phyloP scores from a whole-genome alignment of 1,140 invertebrate species.

The Chionoecetes opilio region DNA sequence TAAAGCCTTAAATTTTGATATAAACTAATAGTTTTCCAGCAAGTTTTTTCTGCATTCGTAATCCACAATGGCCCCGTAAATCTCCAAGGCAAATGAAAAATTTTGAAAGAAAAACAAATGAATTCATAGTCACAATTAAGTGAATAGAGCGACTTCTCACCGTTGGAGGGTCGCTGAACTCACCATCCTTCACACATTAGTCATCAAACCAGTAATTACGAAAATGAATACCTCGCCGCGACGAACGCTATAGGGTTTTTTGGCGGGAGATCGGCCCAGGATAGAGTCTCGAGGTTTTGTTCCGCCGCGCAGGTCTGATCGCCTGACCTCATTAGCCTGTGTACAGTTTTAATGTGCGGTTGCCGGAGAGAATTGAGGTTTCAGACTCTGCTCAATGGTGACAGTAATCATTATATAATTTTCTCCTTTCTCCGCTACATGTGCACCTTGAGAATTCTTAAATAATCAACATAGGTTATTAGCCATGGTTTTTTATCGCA shows the following conservation, averaged over 20 bases:
- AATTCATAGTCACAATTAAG: not conserved
- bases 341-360: not conserved
- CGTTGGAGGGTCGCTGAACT: not conserved
- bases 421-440: not conserved
- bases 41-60: not conserved
- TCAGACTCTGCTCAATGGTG: not conserved
- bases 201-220: not conserved
- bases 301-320: not conserved
- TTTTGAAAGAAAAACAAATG: not conserved
- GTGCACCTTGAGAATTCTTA: not conserved
- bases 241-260: slow-evolving; percentile 7
- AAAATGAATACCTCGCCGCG: slow-evolving; percentile 17
- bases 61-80: not conserved
- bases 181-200: not conserved
- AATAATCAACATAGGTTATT: slow-evolving; percentile 6
- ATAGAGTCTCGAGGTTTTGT: not conserved
- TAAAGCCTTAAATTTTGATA: no score
- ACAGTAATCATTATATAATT: slow-evolving; percentile 10
- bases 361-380: not conserved
- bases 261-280: not conserved
- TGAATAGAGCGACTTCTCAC: not conserved
- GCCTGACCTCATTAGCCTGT: not conserved
- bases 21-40: no score
- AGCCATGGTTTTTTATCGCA: not conserved
- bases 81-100: not conserved